Percentiles rank a stretch among this genome's conserved stretches.
Evolutionary conservation across 2,797 vertebrate genomes (phyloP).

Genomic region (Oreonectes daqikongensis): DNA sequence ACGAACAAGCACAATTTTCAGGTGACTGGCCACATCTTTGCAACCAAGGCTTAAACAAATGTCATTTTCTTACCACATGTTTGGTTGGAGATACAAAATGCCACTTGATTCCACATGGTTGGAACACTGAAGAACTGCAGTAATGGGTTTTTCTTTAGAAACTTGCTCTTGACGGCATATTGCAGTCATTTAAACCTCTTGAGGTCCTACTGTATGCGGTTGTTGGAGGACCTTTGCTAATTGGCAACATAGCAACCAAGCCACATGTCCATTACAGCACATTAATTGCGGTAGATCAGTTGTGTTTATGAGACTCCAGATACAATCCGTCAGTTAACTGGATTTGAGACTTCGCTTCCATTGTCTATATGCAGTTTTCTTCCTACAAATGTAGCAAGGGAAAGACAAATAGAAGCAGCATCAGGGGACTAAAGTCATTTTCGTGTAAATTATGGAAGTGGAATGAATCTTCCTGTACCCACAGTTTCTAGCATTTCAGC

Average conservation of each 20-base stretch:
- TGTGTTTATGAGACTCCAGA: not conserved
- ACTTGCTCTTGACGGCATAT: not conserved
- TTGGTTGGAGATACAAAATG: constrained; percentile 11
- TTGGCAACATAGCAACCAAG: not conserved
- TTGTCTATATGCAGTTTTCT: constrained; percentile 16
- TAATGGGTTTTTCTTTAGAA: constrained; percentile 14
- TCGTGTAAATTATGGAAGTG: constrained; percentile 29
- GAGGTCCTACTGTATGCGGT: not conserved
- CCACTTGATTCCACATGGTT: constrained; percentile 1
- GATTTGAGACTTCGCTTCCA: constrained; percentile 7
- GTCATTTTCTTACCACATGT: not conserved
- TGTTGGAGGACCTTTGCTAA: constrained; percentile 1
- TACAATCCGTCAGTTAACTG: constrained; percentile 4
- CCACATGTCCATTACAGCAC: constrained; percentile 8
- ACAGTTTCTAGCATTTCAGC: constrained; percentile 18
- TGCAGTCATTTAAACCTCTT: not conserved
- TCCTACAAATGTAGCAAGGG: constrained; percentile 9
- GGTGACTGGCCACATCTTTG: not conserved
- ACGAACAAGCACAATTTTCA: not conserved
- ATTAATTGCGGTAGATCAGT: constrained; percentile 17
- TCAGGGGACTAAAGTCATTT: constrained; percentile 31
- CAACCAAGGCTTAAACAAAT: constrained; percentile 15
- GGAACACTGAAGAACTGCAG: constrained; percentile 3
- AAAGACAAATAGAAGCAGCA: constrained; percentile 43
- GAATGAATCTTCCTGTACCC: constrained; percentile 18